A percentile compares a stretch with the other conserved stretches of the same genome.
Evolutionary conservation across 1,140 invertebrate genomes (phyloP).

Genomic region (Riptortus pedestris): DNA sequence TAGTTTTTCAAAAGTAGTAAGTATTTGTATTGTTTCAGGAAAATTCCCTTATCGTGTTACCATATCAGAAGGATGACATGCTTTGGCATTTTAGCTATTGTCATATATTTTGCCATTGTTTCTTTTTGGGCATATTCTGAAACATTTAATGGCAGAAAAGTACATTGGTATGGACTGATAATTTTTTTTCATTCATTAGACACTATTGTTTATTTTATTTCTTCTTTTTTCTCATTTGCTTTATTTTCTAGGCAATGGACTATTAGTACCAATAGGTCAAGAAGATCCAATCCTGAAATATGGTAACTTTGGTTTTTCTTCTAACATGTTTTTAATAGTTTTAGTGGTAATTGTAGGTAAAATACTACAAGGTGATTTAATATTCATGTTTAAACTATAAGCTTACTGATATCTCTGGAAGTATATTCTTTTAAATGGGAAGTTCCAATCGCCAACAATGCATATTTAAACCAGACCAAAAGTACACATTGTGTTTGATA

Average conservation of each 20-base stretch:
- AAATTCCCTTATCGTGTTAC: conserved; percentile 3
- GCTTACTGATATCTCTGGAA: too few species aligned
- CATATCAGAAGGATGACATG: conserved; percentile 1
- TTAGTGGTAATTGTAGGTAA: too few species aligned
- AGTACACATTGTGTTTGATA: too few species aligned
- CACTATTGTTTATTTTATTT: background rate
- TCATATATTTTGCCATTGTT: conserved; percentile 3
- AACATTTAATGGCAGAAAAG: background rate
- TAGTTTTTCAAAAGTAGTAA: too few species aligned
- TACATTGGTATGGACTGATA: conserved; percentile 12
- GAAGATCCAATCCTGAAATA: conserved; percentile 20
- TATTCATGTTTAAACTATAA: too few species aligned
- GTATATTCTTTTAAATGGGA: too few species aligned
- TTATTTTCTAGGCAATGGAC: conserved; percentile 5
- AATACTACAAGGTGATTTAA: too few species aligned
- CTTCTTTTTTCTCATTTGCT: background rate
- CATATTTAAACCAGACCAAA: too few species aligned
- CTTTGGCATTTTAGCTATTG: background rate
- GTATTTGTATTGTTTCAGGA: too few species aligned
- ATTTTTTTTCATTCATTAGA: background rate
- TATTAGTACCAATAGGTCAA: background rate
- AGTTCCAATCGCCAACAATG: too few species aligned
- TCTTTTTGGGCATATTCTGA: background rate
- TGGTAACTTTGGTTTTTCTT: too few species aligned
- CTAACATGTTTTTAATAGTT: too few species aligned